Conservation (phyloP, 2,113 vertebrate genomes). For the Panthera uncia region DNA sequence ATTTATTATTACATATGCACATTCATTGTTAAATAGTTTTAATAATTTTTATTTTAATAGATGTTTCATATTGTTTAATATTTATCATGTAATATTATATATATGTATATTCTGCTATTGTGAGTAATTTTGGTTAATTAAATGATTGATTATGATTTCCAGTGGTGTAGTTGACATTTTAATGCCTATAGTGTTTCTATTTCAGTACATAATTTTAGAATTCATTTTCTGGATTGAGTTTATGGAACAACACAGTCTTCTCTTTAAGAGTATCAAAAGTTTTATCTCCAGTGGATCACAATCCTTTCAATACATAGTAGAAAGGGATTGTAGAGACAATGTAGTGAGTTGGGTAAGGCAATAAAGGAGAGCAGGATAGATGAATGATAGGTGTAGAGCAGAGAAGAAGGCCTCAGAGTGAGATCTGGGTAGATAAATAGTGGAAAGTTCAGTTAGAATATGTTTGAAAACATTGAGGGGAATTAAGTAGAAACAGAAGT, state of each 20-base stretch:
- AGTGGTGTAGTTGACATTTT: conserved; percentile 8
- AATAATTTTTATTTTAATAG: conserved; percentile 27
- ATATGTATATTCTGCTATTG: neutral
- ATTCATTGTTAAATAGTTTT: conserved; percentile 15
- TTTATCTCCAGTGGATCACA: neutral
- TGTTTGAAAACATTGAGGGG: neutral
- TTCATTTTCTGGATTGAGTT: neutral
- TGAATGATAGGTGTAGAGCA: conserved; percentile 22
- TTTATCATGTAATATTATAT: neutral
- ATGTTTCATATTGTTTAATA: neutral
- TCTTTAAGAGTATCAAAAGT: conserved; percentile 11
- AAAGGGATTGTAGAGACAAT: neutral
- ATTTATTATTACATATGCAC: neutral
- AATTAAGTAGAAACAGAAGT: conserved; percentile 51
- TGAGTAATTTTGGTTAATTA: conserved; percentile 17
- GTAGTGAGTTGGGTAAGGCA: neutral
- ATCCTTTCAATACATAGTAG: neutral
- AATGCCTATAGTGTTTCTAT: neutral
- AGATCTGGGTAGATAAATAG: neutral
- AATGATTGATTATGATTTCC: conserved; percentile 2
- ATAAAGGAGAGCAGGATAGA: neutral
- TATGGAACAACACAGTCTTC: neutral
- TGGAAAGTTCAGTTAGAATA: conserved; percentile 15
- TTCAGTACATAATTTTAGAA: neutral
- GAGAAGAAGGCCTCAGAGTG: neutral